A percentile compares a stretch with the other conserved stretches of the same genome.
phyloP scores from a whole-genome alignment of 2,797 vertebrate genomes.

The Trichosurus vulpecula region DNA sequence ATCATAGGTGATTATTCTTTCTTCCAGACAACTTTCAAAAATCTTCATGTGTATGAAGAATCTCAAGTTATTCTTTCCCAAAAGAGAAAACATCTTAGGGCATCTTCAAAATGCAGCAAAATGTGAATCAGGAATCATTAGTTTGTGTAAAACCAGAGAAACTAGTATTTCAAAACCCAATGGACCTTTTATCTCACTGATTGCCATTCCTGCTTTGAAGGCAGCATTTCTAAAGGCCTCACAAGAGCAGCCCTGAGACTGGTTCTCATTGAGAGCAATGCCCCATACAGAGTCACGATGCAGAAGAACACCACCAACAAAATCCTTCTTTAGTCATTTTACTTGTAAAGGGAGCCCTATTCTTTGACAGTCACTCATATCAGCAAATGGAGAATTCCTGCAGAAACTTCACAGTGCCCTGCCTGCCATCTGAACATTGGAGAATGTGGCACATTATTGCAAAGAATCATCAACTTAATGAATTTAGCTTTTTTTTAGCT shows the following conservation, averaged over 20 bases:
- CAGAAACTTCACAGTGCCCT: background rate
- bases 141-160: background rate
- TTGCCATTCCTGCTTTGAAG: background rate
- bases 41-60: background rate
- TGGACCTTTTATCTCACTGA: background rate
- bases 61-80: background rate
- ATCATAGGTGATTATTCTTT: background rate
- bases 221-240: background rate
- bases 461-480: slow-evolving; percentile 30
- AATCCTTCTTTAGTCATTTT: background rate
- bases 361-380: background rate
- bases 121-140: background rate
- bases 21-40: background rate
- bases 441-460: slow-evolving; percentile 30
- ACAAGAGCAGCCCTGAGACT: background rate
- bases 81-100: background rate
- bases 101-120: background rate
- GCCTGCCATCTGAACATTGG: slow-evolving; percentile 4
- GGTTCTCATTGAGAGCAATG: background rate
- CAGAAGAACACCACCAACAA: background rate
- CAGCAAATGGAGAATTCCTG: background rate
- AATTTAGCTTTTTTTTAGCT: slow-evolving; percentile 30
- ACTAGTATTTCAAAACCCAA: background rate
- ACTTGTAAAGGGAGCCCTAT: background rate
- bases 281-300: background rate